Conservation (phyloP, 1,140 invertebrate genomes). For the Drosophila triauraria region DNA sequence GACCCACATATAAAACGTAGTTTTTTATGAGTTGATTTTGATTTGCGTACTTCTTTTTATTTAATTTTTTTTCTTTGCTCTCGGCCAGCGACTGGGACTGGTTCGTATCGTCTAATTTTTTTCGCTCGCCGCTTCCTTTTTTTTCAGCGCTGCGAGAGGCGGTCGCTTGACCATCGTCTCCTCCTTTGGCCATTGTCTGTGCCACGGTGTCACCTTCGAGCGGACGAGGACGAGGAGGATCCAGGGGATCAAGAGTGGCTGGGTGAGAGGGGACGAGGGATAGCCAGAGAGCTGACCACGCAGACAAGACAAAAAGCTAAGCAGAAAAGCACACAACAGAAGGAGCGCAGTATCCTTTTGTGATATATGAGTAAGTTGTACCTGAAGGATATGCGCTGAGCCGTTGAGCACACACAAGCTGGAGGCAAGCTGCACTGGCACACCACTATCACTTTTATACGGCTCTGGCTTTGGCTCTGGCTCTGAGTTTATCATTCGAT, state of each 20-base stretch:
- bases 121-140: slow-evolving; percentile 51
- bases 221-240: slow-evolving; percentile 37
- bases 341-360: slow-evolving; percentile 79
- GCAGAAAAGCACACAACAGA: slow-evolving; percentile 77
- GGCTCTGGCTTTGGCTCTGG: slow-evolving; percentile 35
- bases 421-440: slow-evolving; percentile 47
- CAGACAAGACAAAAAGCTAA: slow-evolving; percentile 71
- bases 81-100: slow-evolving; percentile 67
- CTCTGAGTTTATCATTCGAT: slow-evolving; percentile 78
- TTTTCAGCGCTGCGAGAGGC: slow-evolving; percentile 39
- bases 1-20: slow-evolving; percentile 75
- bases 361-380: slow-evolving; percentile 85
- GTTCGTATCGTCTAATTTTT: slow-evolving; percentile 64
- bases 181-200: slow-evolving; percentile 66
- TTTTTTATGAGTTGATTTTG: slow-evolving; percentile 78
- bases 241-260: slow-evolving; percentile 7
- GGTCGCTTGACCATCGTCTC: slow-evolving; percentile 62
- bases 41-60: slow-evolving; percentile 57
- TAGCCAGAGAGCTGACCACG: slow-evolving; percentile 75
- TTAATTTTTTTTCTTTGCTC: slow-evolving; percentile 22
- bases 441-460: slow-evolving; percentile 55
- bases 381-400: slow-evolving; percentile 80
- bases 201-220: slow-evolving; percentile 82
- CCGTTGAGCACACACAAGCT: slow-evolving; percentile 77
- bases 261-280: slow-evolving; percentile 11